Conservation (phyloP, 2,113 vertebrate species). For the Plectropomus leopardus region DNA sequence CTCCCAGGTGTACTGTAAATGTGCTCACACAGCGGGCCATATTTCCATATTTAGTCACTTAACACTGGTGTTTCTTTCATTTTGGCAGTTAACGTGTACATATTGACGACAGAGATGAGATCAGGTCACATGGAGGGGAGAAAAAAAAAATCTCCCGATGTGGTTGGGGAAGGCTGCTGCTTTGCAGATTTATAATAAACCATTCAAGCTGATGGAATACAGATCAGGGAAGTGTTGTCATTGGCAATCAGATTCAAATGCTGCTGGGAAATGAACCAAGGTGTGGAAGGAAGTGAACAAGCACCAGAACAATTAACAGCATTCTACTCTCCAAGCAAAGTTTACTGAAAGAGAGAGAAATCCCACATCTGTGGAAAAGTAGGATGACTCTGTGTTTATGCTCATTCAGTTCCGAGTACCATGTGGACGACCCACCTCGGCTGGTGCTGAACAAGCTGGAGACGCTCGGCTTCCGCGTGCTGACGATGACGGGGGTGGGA, state of each 20-base stretch:
- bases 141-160: background rate
- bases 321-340: conserved; percentile 52
- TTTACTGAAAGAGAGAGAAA: conserved; percentile 60
- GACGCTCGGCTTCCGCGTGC: conserved; percentile 89
- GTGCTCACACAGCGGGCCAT: background rate
- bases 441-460: conserved; percentile 97
- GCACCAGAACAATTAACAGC: conserved; percentile 71
- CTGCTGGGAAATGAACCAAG: conserved; percentile 77
- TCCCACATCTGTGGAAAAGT: conserved; percentile 60
- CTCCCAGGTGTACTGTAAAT: conserved; percentile 37
- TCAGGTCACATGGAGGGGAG: conserved; percentile 28
- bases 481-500: conserved; percentile 96
- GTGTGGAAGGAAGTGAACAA: conserved; percentile 79
- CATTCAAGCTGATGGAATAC: conserved; percentile 70
- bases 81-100: conserved; percentile 48
- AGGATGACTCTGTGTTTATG: conserved; percentile 64
- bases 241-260: conserved; percentile 75
- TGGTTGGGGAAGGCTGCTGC: conserved; percentile 48
- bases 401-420: conserved; percentile 91
- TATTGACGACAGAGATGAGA: conserved; percentile 62
- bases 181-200: conserved; percentile 69
- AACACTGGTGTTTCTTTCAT: conserved; percentile 37
- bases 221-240: conserved; percentile 77
- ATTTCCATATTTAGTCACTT: conserved; percentile 54
- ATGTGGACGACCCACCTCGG: conserved; percentile 91